phyloP scores from a whole-genome alignment of 2,888 invertebrate species.

The Agrotis clavis region DNA sequence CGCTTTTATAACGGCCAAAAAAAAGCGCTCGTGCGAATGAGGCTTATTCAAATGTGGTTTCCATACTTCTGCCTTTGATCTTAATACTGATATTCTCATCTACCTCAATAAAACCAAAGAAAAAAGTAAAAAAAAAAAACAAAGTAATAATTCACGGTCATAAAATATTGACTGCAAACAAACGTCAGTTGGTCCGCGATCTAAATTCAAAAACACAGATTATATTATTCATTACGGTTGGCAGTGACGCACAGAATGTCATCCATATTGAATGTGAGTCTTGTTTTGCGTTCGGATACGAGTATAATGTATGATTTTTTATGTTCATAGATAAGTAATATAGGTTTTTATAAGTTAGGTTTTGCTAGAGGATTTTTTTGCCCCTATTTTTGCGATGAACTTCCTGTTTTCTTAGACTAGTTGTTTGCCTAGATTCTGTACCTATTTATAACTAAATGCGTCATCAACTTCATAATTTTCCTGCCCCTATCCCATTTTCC shows the following conservation, averaged over 20 bases:
- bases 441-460: not conserved
- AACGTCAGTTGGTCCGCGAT: constrained; percentile 47
- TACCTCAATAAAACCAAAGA: constrained; percentile 10
- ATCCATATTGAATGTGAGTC: constrained; percentile 42
- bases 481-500: no score
- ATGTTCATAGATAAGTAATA: constrained; percentile 8
- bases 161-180: constrained; percentile 48
- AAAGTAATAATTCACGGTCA: constrained; percentile 45
- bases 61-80: no score
- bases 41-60: no score
- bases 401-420: constrained; percentile 24
- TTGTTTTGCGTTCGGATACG: constrained; percentile 46
- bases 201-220: constrained; percentile 54
- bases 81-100: not conserved
- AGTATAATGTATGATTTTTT: constrained; percentile 21
- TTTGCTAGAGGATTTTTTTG: not conserved
- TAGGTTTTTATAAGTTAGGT: not conserved
- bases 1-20: no score
- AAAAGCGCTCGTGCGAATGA: no score
- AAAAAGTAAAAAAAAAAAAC: constrained; percentile 28
- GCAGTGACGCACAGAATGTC: constrained; percentile 44
- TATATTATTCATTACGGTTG: constrained; percentile 48
- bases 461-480: no score
- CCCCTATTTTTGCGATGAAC: not conserved
- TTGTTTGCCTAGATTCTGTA: not conserved